Evolutionary conservation across 2,797 vertebrate genomes (phyloP).

Genomic region (Rachycentron canadum): DNA sequence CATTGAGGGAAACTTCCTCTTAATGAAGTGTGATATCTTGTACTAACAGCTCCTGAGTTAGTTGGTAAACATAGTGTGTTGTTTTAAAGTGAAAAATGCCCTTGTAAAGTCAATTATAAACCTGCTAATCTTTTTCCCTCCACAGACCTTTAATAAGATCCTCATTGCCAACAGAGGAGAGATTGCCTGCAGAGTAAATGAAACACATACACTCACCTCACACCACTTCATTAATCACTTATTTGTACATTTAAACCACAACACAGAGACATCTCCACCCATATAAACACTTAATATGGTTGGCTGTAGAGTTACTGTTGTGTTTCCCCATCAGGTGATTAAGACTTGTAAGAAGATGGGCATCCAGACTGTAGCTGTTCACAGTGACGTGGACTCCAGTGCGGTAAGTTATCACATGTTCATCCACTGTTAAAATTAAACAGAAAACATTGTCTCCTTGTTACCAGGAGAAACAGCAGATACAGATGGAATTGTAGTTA

Average conservation of each 20-base stretch:
- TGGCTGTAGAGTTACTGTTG: background rate
- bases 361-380: conserved; percentile 95
- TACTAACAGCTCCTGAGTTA: background rate
- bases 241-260: background rate
- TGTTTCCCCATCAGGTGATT: conserved; percentile 89
- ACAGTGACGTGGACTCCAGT: conserved; percentile 93
- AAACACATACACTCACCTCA: background rate
- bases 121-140: conserved; percentile 46
- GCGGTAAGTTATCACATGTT: conserved; percentile 86
- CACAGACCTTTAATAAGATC: conserved; percentile 97
- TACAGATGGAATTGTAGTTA: too few species aligned
- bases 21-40: too few species aligned
- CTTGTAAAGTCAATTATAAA: conserved; percentile 41
- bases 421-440: background rate
- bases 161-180: conserved; percentile 99
- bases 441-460: background rate
- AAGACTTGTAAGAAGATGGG: conserved; percentile 98
- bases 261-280: background rate
- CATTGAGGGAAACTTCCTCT: background rate
- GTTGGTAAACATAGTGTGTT: background rate
- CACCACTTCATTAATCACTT: background rate
- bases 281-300: background rate
- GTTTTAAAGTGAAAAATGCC: conserved; percentile 13
- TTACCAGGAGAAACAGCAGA: too few species aligned
- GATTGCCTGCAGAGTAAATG: conserved; percentile 94